Conservation (phyloP, 2,888 invertebrate species). For the Sesia bembeciformis region DNA sequence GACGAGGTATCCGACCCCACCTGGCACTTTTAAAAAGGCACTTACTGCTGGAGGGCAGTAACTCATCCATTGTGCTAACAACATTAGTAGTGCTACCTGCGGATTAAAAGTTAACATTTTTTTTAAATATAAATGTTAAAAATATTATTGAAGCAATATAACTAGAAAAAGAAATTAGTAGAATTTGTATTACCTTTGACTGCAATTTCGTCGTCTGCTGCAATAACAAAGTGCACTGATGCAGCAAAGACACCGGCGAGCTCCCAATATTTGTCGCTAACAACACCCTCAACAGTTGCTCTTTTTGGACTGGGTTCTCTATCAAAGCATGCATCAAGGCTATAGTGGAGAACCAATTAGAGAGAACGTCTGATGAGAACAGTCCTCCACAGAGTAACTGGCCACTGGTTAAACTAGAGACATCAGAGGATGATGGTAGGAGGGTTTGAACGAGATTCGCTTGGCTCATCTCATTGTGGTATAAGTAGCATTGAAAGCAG, state of each 20-base stretch:
- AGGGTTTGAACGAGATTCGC: conserved; percentile 92
- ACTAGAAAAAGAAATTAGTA: too few species aligned
- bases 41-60: conserved; percentile 89
- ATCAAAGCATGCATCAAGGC: conserved; percentile 92
- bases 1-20: conserved; percentile 89
- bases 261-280: conserved; percentile 89
- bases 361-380: conserved; percentile 89
- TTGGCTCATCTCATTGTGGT: conserved; percentile 93
- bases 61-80: conserved; percentile 91
- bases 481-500: conserved; percentile 96
- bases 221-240: conserved; percentile 89
- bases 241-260: conserved; percentile 90
- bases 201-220: conserved; percentile 88
- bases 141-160: too few species aligned
- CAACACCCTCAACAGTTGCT: conserved; percentile 92
- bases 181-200: conserved; percentile 70
- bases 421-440: conserved; percentile 88
- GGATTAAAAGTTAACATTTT: neutral
- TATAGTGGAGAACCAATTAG: conserved; percentile 96
- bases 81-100: conserved; percentile 89
- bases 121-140: too few species aligned
- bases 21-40: conserved; percentile 84
- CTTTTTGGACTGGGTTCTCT: conserved; percentile 89
- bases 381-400: conserved; percentile 95
- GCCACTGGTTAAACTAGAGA: conserved; percentile 82